Percentiles rank a stretch among this genome's conserved stretches.
Conservation (phyloP, 2,797 vertebrate genomes). For the Simalia tracyae region DNA sequence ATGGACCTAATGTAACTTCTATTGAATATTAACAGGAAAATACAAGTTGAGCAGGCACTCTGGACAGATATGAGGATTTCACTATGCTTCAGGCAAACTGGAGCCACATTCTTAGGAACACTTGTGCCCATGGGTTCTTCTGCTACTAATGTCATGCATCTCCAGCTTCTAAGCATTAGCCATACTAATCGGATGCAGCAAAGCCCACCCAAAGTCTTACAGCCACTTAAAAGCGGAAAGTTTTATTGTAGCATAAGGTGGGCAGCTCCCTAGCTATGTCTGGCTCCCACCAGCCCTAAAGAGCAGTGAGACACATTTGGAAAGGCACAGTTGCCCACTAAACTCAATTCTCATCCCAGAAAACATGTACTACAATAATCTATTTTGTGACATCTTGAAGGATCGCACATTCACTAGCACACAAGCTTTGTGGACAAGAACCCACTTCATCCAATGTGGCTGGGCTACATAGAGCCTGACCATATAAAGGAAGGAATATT, state of each 20-base stretch:
- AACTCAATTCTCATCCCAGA: background rate
- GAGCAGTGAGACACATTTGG: background rate
- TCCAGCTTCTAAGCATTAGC: background rate
- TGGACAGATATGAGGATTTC: slow-evolving; percentile 48
- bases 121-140: background rate
- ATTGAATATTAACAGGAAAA: slow-evolving; percentile 98
- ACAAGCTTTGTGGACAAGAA: background rate
- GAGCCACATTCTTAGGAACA: slow-evolving; percentile 17
- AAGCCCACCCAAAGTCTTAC: background rate
- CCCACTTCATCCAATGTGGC: background rate
- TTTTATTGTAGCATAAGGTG: background rate
- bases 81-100: slow-evolving; percentile 50
- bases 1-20: slow-evolving; percentile 83
- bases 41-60: slow-evolving; percentile 65
- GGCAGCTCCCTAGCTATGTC: background rate
- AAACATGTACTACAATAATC: background rate
- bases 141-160: background rate
- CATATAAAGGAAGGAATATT: background rate
- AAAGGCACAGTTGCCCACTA: background rate
- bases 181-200: background rate
- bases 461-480: background rate
- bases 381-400: background rate
- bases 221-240: background rate
- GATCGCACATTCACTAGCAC: background rate
- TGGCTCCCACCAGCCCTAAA: background rate